Evolutionary conservation across 2,113 vertebrate species (phyloP), one percentile per base, ranked within the genome.

Genomic region (Poicephalus meyeri): DNA sequence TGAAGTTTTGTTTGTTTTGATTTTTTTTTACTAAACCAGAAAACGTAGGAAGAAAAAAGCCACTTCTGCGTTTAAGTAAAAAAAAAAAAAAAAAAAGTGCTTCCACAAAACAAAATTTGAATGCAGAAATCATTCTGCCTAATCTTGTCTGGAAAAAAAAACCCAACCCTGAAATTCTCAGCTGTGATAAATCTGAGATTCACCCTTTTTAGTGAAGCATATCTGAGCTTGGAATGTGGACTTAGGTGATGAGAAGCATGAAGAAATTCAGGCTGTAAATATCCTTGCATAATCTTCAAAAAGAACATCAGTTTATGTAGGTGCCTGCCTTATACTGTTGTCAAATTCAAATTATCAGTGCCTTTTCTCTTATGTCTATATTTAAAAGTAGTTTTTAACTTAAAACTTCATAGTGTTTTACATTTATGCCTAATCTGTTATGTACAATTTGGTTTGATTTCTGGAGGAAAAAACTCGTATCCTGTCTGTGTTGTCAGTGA

Each of bases 181-280:
- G 31, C 86, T 92, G 41, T 86, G 52, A 58, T 87, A 64, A 83
- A 88, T 88, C 68, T 49, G 72, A 94, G 74, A 65, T 80, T 91
- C 82, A 76, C 44, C 10, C 5, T 18, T 86, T 85, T 91, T 71
- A 39, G 47, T 79, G 71, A 97, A 96, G 93, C 50, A 17, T 52
- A 53, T 87, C n/a, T 82, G 70, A 86, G 74, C 65, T 92, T 94
- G 90, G 65, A 95, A 92, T 96, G 91, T 80, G 60, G 49, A 42
- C 83, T 91, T 71, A 60, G 47, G 70, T 76, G 46, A 61, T 53
- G 91, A 73, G 88, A 92, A 95, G 55, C 49, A 31, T 69, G 64
- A 87, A 71, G 33, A 89, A 73, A 56, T 85, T 92, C 74, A 65
- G 63, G 33, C 63, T 49, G 33, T 89, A 88, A 86, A 89, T 89